phyloP scores from a whole-genome alignment of 2,797 vertebrate species.

The Vultur gryphus region DNA sequence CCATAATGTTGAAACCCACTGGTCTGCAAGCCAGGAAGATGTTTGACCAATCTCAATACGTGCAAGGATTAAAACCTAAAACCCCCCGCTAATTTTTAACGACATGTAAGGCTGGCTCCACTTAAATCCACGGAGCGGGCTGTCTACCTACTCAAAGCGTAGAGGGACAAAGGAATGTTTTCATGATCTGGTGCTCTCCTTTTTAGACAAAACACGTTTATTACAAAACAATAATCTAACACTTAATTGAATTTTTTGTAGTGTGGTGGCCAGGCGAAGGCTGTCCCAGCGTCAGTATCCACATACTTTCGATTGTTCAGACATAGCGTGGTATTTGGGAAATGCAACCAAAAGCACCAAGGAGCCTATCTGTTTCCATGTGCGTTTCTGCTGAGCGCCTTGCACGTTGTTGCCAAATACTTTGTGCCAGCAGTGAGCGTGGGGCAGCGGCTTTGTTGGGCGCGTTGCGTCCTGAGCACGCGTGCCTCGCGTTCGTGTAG shows the following conservation, averaged over 20 bases:
- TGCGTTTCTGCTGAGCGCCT: not conserved
- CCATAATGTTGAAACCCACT: not conserved
- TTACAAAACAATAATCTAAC: not conserved
- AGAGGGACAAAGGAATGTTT: not conserved
- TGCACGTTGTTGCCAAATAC: not conserved
- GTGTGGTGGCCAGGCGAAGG: not conserved
- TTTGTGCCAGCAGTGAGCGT: accelerated
- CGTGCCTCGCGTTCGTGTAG: accelerated
- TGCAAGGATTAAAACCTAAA: not conserved
- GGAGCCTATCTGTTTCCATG: accelerated
- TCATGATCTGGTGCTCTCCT: not conserved
- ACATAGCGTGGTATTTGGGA: not conserved
- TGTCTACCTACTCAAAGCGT: not conserved
- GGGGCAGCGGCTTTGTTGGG: not conserved
- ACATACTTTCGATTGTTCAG: not conserved
- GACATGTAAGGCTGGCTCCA: not conserved
- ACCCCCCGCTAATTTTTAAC: not conserved
- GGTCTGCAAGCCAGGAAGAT: not conserved
- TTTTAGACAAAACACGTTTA: not conserved
- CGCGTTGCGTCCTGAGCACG: accelerated
- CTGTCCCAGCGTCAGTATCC: not conserved
- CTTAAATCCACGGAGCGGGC: not conserved
- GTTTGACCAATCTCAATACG: accelerated
- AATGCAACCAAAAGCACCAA: not conserved
- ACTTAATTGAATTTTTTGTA: not conserved